Conservation (phyloP, 2,888 invertebrate genomes). For the Noctua fimbriata region DNA sequence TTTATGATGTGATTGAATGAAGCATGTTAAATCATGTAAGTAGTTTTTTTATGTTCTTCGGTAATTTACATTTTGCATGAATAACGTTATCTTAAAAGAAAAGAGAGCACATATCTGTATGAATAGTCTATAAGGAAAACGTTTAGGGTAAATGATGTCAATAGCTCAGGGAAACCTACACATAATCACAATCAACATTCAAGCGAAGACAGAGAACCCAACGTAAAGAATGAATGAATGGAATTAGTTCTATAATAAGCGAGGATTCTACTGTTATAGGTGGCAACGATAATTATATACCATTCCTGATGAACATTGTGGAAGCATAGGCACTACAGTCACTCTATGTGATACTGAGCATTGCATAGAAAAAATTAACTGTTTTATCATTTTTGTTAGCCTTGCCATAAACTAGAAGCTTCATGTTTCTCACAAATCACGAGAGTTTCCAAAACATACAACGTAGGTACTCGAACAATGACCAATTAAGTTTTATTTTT, state of each 20-base stretch:
- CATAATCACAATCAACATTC: neutral
- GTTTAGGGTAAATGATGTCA: constrained; percentile 15
- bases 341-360: constrained; percentile 6
- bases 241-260: neutral
- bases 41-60: neutral
- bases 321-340: constrained; percentile 6
- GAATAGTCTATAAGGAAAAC: constrained; percentile 19
- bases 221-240: neutral
- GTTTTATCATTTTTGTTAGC: constrained; percentile 18
- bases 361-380: constrained; percentile 3
- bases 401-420: constrained; percentile 11
- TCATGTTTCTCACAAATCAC: constrained; percentile 5
- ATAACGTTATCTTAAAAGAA: neutral
- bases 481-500: constrained; percentile 2
- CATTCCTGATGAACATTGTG: constrained; percentile 17
- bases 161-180: constrained; percentile 7
- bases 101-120: neutral
- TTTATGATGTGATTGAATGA: neutral
- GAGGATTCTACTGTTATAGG: neutral
- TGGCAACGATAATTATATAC: constrained; percentile 11
- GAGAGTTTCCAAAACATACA: constrained; percentile 1
- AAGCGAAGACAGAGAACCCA: neutral
- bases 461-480: constrained; percentile 18
- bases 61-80: neutral
- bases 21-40: neutral